Evolutionary conservation across 2,888 invertebrate species (phyloP), one percentile per base, ranked within the genome.

Genomic region (Ormyrus nitidulus): DNA sequence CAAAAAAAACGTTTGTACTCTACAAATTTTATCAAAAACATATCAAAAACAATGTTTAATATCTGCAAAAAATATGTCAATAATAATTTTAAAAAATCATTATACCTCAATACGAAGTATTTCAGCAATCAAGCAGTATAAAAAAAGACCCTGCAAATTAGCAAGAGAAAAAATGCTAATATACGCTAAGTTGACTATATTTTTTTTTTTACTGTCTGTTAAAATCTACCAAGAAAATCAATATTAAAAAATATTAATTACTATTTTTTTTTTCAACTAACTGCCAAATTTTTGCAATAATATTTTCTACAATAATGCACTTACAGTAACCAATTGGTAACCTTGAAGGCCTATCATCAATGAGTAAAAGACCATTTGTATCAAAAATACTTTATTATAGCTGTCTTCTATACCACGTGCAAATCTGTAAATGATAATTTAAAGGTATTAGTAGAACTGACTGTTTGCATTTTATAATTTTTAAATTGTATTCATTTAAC

Each of bases 321-420:
- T 77, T 74, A 88, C 87, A 79, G 81, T 81, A 5, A 88, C 78
- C 9, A 81, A 83, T 68, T 85, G 84, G 56, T 85, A 85, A 70
- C 83, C 84, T 73, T 87, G 88, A 56, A 86, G 83, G 74, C 87
- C 88, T 48, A 87, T 75, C 46, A 85, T 84, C 6, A 86, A 56
- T 4, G 85, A 84, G 53, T 84, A 86, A 4, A 83, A 80, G 4
- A 87, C n/a, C 83, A 85, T 85, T 54, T 86, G 86, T 10, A 82
- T 61, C 46, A 88, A 78, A 6, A 87, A 80, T 83, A 87, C 84
- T 73, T 79, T 51, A 72, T 85, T 87, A 81, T 86, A 87, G 53
- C 80, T 83, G 6, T 83, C 76, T 56, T 87, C 87, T 53, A 87
- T 85, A 44, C 77, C 82, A 62, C 77, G 71, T n/a, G 82, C 81